These are phyloP conservation scores for Chrysaora quinquecirrha DNA, from an alignment of 30 jellyfish, hydroid and myxozoan genomes.

Conservation along the genomic window DNA sequence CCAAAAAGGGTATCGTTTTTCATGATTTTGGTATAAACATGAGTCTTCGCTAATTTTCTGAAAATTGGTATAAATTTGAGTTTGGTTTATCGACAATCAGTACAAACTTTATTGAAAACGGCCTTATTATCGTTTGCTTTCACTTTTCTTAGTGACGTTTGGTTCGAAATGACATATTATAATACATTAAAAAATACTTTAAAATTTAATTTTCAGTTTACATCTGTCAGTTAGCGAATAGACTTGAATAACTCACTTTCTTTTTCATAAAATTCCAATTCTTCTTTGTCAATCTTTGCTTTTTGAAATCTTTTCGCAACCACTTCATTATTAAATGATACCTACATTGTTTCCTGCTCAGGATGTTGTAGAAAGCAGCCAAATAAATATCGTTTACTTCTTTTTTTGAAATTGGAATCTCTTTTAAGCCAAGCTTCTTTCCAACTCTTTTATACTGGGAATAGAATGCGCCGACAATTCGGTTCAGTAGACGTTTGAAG, in stretches of 20 bases:
- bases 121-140: too few species aligned
- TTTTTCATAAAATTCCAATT: background rate
- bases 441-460: constrained; percentile 41
- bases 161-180: too few species aligned
- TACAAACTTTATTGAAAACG: too few species aligned
- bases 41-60: too few species aligned
- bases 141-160: too few species aligned
- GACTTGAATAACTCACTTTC: background rate
- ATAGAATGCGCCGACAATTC: constrained; percentile 48
- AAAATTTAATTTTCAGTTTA: too few species aligned
- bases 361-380: constrained; percentile 36
- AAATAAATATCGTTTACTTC: constrained; percentile 6
- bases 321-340: constrained; percentile 17
- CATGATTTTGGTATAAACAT: too few species aligned
- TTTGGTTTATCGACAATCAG: too few species aligned
- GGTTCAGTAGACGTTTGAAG: constrained; percentile 22
- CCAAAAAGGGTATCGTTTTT: too few species aligned
- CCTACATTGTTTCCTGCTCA: constrained; percentile 10
- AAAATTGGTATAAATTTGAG: too few species aligned
- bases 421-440: constrained; percentile 8
- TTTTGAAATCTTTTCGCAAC: background rate
- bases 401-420: constrained; percentile 8
- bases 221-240: too few species aligned
- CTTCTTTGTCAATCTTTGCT: background rate
- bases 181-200: too few species aligned